Evolutionary conservation across 2,113 vertebrate genomes (phyloP).

Genomic region (Benitochromis conjunctus): DNA sequence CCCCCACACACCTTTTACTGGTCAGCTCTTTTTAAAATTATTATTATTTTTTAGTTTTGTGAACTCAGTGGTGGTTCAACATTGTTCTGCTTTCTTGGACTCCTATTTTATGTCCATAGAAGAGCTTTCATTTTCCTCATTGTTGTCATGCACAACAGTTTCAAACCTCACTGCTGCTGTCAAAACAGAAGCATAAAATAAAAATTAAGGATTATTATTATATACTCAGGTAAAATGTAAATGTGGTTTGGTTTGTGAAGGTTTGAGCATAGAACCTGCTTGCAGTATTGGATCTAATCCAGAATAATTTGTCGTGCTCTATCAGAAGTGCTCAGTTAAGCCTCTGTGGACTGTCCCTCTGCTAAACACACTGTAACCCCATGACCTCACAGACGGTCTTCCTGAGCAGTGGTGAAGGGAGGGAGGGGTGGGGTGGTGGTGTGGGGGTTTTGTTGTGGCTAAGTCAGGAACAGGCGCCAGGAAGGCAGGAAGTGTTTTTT

Average conservation of each 20-base stretch:
- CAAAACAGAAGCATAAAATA: background rate
- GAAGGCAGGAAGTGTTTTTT: slow-evolving; percentile 42
- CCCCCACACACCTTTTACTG: background rate
- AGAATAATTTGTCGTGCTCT: background rate
- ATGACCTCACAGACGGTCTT: slow-evolving; percentile 7
- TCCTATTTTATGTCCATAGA: background rate
- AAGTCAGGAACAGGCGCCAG: slow-evolving; percentile 57
- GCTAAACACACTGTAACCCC: slow-evolving; percentile 11
- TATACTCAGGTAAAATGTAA: background rate
- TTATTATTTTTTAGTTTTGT: background rate
- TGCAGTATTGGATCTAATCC: background rate
- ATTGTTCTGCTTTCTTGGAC: background rate
- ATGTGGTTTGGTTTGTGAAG: background rate
- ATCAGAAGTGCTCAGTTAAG: background rate
- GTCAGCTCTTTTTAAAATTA: background rate
- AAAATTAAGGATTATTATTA: background rate
- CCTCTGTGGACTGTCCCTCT: background rate
- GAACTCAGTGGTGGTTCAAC: background rate
- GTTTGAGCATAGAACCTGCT: background rate
- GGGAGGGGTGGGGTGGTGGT: background rate
- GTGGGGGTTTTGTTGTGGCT: slow-evolving; percentile 46
- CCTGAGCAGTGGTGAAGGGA: background rate
- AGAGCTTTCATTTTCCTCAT: background rate
- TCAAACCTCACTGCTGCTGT: background rate
- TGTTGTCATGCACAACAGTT: background rate